Base-by-base conservation (phyloP, 2,113 vertebrate species). In the Ophthalmolycus amberensis region DNA sequence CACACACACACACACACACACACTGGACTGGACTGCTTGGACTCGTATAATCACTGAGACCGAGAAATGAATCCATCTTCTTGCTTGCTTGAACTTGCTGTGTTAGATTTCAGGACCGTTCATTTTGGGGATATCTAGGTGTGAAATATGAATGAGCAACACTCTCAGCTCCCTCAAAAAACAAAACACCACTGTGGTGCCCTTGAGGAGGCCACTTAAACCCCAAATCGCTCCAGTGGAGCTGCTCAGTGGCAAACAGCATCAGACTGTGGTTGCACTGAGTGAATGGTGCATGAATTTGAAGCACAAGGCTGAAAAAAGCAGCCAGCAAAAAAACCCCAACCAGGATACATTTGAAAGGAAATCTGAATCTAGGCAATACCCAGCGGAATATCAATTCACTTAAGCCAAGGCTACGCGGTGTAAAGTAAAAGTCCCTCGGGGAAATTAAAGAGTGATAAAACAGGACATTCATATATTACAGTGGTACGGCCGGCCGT, bases 141-240 rank as follows among this genome's bases (percentile, higher is more conserved):
- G 82, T 81, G 77, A 71, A 88, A 88, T 86, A 85, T 82, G 85
- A 84, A 87, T 73, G 82, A 86, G 84, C 75, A 80, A 82, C 81
- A 71, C 80, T 77, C 78, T 75, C 10, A 2, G 82, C 66, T 88
- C 76, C 58, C 66, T 87, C 83, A 8, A 82, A 76, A 90, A 46
- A 46, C 6, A 34, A 34, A 87, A 87, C 79, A 85, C 18, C 80
- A 18, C 58, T 38, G 62, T 58, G 83, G 72, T 74, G 90, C 83
- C 86, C 86, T 90, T 77, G 74, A 89, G 85, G 82, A 93, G 88
- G 84, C 87, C 88, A 88, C 87, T 92, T 89, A 87, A 89, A 86
- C 40, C 80, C 79, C 83, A 81, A 54, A 77, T 69, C 75, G 90
- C 86, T 92, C 85, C 88, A 89, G 71, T 88, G 84, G 77, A 90